Evolutionary conservation across 1,140 invertebrate species (phyloP).

Genomic region (Megathymus violae): DNA sequence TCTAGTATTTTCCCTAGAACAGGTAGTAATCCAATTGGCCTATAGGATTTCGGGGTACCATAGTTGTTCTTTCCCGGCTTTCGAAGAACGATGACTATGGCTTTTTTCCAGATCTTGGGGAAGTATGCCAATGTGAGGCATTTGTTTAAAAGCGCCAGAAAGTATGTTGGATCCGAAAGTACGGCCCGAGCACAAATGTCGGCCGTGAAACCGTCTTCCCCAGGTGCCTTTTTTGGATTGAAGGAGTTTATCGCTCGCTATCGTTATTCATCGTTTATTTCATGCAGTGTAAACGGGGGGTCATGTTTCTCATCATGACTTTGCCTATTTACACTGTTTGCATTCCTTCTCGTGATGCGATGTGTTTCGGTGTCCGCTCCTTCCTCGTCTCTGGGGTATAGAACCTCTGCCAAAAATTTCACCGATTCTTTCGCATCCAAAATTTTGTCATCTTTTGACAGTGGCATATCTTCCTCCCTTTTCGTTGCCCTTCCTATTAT

Average conservation of each 20-base stretch:
- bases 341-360: background rate
- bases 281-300: background rate
- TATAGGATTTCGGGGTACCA: background rate
- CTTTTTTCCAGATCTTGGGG: background rate
- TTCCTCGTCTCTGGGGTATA: background rate
- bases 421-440: background rate
- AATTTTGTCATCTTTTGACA: background rate
- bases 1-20: constrained; percentile 1
- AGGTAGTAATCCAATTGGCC: background rate
- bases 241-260: background rate
- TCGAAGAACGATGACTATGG: background rate
- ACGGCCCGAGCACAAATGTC: background rate
- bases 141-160: background rate
- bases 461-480: background rate
- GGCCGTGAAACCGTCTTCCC: background rate
- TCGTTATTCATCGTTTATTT: too few species aligned
- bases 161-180: background rate
- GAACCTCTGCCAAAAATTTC: background rate
- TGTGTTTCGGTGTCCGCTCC: background rate
- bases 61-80: background rate
- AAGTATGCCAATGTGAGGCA: background rate
- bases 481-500: background rate
- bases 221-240: background rate
- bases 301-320: background rate
- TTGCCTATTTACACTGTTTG: background rate